Evolutionary conservation across 1,140 invertebrate genomes (phyloP).

Genomic region (Batillaria attramentaria): DNA sequence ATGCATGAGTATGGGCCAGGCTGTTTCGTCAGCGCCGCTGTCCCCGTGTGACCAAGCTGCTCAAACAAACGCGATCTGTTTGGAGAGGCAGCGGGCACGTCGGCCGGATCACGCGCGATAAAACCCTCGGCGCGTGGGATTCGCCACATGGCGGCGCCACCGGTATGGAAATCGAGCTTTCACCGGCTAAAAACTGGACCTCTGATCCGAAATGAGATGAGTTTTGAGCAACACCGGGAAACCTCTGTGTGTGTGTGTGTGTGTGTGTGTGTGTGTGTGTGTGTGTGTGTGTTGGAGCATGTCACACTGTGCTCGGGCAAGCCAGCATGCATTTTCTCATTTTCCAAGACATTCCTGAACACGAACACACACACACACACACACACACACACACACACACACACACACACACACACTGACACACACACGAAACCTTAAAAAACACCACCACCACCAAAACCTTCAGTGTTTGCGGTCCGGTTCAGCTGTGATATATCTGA

Average conservation of each 20-base stretch:
- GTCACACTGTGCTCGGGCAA: too few relatives aligned
- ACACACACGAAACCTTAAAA: background rate
- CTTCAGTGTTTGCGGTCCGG: too few relatives aligned
- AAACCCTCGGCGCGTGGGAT: conserved; percentile 9
- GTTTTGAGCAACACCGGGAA: too few relatives aligned
- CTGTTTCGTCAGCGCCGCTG: background rate
- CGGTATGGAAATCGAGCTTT: background rate
- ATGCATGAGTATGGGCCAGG: background rate
- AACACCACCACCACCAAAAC: too few relatives aligned
- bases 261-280: too few relatives aligned
- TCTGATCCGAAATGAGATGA: too few relatives aligned
- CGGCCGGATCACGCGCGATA: conserved; percentile 8
- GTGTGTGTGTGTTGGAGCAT: too few relatives aligned
- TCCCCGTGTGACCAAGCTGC: conserved; percentile 5
- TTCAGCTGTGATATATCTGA: too few relatives aligned
- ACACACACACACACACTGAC: conserved; percentile 9
- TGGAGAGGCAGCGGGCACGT: conserved; percentile 12
- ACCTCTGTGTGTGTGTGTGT: too few relatives aligned
- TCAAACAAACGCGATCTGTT: conserved; percentile 24
- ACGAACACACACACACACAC: conserved; percentile 5
- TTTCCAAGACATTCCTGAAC: too few relatives aligned
- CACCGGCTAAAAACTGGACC: too few relatives aligned
- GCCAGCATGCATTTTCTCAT: too few relatives aligned
- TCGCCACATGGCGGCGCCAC: background rate
- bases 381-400: conserved; percentile 16